A percentile compares a stretch with the other conserved stretches of the same genome.
phyloP scores from a whole-genome alignment of 2,797 vertebrate genomes.

The Gouania willdenowi region DNA sequence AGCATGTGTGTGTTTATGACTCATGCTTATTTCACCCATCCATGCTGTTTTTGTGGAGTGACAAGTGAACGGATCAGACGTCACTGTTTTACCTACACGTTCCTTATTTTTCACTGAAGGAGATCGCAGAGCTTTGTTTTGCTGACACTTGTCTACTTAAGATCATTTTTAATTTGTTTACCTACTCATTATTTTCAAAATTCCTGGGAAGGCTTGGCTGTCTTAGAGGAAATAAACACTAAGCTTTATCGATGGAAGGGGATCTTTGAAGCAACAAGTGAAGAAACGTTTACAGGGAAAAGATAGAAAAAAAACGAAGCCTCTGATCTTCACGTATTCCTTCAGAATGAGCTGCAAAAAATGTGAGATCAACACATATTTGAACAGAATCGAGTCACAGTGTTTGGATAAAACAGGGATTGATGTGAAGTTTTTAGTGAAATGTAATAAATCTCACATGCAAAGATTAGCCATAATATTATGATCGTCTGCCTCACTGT shows the following conservation, averaged over 20 bases:
- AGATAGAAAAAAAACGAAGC: background rate
- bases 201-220: slow-evolving; percentile 20
- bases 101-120: slow-evolving; percentile 14
- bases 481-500: no score
- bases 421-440: slow-evolving; percentile 21
- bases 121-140: slow-evolving; percentile 8
- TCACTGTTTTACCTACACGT: slow-evolving; percentile 12
- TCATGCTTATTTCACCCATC: slow-evolving; percentile 3
- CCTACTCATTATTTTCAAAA: slow-evolving; percentile 30
- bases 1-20: no score
- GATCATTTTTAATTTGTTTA: slow-evolving; percentile 51
- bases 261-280: slow-evolving; percentile 9
- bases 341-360: slow-evolving; percentile 27
- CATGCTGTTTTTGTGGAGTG: slow-evolving; percentile 4
- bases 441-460: no score
- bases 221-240: slow-evolving; percentile 20
- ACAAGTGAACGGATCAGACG: slow-evolving; percentile 8
- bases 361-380: no score
- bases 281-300: background rate
- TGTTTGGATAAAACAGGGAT: slow-evolving; percentile 16
- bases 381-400: no score
- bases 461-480: no score
- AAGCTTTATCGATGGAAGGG: slow-evolving; percentile 12
- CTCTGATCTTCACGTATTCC: slow-evolving; percentile 15
- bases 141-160: slow-evolving; percentile 23